Conservation (phyloP, 2,797 vertebrate genomes). For the Centropyge bicolor region DNA sequence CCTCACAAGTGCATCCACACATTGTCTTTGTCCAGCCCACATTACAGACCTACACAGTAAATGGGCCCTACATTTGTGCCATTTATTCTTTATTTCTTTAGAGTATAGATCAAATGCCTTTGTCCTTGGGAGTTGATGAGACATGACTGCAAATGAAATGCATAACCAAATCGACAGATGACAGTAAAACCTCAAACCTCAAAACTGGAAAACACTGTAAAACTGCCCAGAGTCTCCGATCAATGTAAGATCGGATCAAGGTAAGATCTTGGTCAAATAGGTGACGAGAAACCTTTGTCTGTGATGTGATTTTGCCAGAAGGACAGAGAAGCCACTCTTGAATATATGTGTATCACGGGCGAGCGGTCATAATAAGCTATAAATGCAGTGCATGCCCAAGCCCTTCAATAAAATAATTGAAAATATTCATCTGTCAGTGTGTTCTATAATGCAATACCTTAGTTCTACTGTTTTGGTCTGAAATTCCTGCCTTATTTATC, state of each 20-base stretch:
- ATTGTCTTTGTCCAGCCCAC: neutral
- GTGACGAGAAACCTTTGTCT: slow-evolving; percentile 17
- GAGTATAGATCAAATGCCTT: slow-evolving; percentile 21
- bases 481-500: too few relatives aligned
- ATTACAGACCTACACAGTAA: neutral
- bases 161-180: slow-evolving; percentile 14
- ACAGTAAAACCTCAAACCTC: neutral
- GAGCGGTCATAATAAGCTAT: too few relatives aligned
- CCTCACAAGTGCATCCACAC: neutral
- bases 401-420: too few relatives aligned
- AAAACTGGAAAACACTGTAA: neutral
- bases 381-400: too few relatives aligned
- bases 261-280: slow-evolving; percentile 13
- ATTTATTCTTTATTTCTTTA: neutral
- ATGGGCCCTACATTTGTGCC: neutral
- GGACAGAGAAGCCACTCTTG: slow-evolving; percentile 1
- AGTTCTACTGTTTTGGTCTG: too few relatives aligned
- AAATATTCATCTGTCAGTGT: too few relatives aligned
- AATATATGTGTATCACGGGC: too few relatives aligned
- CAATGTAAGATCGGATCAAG: too few relatives aligned
- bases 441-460: too few relatives aligned
- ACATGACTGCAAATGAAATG: slow-evolving; percentile 22
- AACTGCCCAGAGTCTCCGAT: neutral
- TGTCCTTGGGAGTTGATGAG: slow-evolving; percentile 40
- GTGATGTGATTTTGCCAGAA: slow-evolving; percentile 15